Evolutionary conservation across 1,140 invertebrate species (phyloP), one percentile per base, ranked within the genome.

Genomic region (Lycorma delicatula): DNA sequence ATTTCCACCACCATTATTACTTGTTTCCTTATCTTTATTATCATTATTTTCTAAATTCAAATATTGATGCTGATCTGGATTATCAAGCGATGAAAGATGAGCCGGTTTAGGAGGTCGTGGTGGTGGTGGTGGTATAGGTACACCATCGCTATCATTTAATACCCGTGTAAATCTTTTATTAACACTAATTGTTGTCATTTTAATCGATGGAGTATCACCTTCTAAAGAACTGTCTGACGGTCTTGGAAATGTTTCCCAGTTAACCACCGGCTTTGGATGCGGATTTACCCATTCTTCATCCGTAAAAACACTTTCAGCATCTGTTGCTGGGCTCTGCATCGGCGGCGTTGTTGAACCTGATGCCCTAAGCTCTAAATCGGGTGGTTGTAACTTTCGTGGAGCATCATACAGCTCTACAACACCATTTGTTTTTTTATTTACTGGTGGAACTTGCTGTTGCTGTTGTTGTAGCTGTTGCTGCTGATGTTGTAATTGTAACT

Each of bases 41-140:
- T 20, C 16, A 18, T 31, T 34, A 5, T 57, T 47, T 46, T 62
- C 67, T 38, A 64, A 59, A 58, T 65, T 69, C 47, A 60, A 63
- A 65, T 63, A 70, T 63, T 60, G 64, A 26, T 68, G 65, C 28
- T 67, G 62, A 41, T 58, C 20, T n/a, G 44, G 29, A 66, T 70
- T 26, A 69, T 74, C 73, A 58, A 71, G 70, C 26, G 72, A 60
- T 48, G 72, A 64, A 68, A 74, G 71, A 55, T 82, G 78, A n/a
- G 79, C 72, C 5, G 85, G 85, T 72, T 88, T 89, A 1, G 86
- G 86, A n/a, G 86, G 86, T 59, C 85, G 74, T 2, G 86, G 86
- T 7, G 86, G 85, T 12, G 81, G 80, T 20, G 70, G 66, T 38
- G 71, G 64, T 52, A 68, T 66, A 20, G 70, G 70, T 1, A 63